Conservation (phyloP, 2,888 invertebrate genomes). For the Sarcophaga carnaria region DNA sequence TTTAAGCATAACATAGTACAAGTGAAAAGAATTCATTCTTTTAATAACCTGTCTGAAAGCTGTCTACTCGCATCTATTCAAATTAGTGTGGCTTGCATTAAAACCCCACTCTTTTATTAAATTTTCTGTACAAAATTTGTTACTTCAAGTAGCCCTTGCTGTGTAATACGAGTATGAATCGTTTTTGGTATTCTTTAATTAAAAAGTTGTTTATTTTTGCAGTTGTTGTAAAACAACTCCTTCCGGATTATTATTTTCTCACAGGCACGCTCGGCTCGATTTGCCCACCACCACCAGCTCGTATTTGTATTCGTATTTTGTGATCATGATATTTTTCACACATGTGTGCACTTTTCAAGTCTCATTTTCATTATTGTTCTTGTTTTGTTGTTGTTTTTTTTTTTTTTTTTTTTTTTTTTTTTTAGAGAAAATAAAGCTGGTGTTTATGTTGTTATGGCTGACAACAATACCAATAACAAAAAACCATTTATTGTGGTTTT, state of each 20-base stretch:
- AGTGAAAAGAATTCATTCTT: too few relatives aligned
- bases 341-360: slow-evolving; percentile 57
- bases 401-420: neutral
- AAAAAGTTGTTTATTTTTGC: slow-evolving; percentile 22
- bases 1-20: too few relatives aligned
- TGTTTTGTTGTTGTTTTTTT: neutral
- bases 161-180: slow-evolving; percentile 44
- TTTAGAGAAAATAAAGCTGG: slow-evolving; percentile 32
- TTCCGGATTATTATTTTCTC: slow-evolving; percentile 59
- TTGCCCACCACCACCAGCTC: neutral
- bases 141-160: neutral
- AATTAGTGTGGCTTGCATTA: too few relatives aligned
- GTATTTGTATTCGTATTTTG: neutral
- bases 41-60: too few relatives aligned
- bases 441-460: slow-evolving; percentile 11
- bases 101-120: too few relatives aligned
- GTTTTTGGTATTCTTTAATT: neutral
- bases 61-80: too few relatives aligned
- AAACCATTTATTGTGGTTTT: slow-evolving; percentile 1
- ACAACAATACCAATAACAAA: neutral
- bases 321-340: slow-evolving; percentile 55
- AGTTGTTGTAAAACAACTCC: slow-evolving; percentile 53
- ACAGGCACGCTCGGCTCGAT: neutral
- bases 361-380: slow-evolving; percentile 57
- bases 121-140: too few relatives aligned